Conservation (phyloP, 53 echinoderm and acorn worm species). For the Paracentrotus lividus region DNA sequence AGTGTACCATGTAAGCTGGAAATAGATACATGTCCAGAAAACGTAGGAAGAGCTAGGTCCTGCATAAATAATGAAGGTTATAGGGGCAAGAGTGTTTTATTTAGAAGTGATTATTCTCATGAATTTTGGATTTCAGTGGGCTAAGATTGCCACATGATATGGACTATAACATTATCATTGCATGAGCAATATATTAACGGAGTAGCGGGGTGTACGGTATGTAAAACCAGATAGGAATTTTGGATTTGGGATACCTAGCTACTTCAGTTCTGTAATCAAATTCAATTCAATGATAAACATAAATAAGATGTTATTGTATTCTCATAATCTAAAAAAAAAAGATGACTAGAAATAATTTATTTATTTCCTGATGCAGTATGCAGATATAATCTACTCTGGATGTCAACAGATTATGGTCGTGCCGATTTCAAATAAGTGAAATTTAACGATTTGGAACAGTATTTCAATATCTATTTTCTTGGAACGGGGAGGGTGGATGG, state of each 20-base stretch:
- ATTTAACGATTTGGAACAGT: too few species aligned
- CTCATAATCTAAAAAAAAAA: too few species aligned
- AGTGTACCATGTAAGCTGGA: not conserved
- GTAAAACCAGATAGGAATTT: not conserved
- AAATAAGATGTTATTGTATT: too few species aligned
- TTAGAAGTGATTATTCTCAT: conserved; percentile 5
- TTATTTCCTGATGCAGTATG: too few species aligned
- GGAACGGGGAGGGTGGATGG: not conserved
- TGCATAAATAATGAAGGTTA: conserved; percentile 31
- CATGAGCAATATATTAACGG: not conserved
- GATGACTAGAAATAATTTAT: too few species aligned
- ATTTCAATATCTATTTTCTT: too few species aligned
- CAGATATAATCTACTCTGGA: too few species aligned
- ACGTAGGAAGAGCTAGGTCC: conserved; percentile 8
- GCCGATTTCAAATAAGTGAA: too few species aligned
- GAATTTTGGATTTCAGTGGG: not conserved
- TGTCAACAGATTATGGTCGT: too few species aligned
- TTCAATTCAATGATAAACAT: too few species aligned
- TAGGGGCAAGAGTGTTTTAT: conserved; percentile 20
- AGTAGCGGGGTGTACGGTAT: not conserved
- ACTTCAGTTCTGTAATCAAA: too few species aligned
- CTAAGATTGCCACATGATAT: conserved; percentile 28
- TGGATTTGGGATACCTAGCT: too few species aligned
- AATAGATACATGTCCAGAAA: not conserved
- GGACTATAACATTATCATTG: not conserved